Evolutionary conservation across 2,113 vertebrate species (phyloP), one percentile per base, ranked within the genome.

Genomic region (Mastomys natalensis): DNA sequence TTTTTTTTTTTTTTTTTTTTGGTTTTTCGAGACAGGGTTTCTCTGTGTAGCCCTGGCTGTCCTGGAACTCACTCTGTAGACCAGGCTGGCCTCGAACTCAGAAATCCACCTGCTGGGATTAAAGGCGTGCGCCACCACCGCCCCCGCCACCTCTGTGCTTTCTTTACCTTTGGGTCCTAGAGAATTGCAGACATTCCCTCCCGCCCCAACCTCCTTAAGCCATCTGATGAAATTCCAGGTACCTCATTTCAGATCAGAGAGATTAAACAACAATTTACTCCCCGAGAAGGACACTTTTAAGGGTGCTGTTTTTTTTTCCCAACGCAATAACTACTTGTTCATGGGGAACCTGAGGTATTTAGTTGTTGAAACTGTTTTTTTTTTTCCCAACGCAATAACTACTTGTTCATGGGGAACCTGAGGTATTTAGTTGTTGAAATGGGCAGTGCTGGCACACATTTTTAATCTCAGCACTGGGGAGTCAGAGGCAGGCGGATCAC

Each of bases 141-240:
- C n/a, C n/a, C n/a, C n/a, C n/a, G n/a, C n/a, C n/a, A 53, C 22
- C 43, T 90, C 31, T 81, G 22, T 84, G 40, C 77, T 15, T 88
- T 96, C 45, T 93, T 92, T 68, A 43, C 64, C 26, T 89, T 66
- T 55, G 40, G 58, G 74, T 89, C 58, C 60, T 85, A 85, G 70
- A 53, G 92, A 90, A 70, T 88, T 24, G 3, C 11, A 55, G 21
- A 80, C 26, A 3, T 0, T 2, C 2, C 7, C 45, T 3, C 26
- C 45, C n/a, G n/a, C n/a, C n/a, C 31, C 17, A 17, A 19, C 29
- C 13, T 13, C 19, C 17, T n/a, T 45, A 94, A 82, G 37, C 68
- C 45, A 26, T 74, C 80, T 66, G 4, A 40, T 37, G 68, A 82
- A 82, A 72, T 64, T 58, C 60, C 45, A 62, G 87, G n/a, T 22